A percentile compares a stretch with the other conserved stretches of the same genome.
Evolutionary conservation across 2,888 invertebrate species (phyloP).

Genomic region (Amblyjoppa fuscipennis): DNA sequence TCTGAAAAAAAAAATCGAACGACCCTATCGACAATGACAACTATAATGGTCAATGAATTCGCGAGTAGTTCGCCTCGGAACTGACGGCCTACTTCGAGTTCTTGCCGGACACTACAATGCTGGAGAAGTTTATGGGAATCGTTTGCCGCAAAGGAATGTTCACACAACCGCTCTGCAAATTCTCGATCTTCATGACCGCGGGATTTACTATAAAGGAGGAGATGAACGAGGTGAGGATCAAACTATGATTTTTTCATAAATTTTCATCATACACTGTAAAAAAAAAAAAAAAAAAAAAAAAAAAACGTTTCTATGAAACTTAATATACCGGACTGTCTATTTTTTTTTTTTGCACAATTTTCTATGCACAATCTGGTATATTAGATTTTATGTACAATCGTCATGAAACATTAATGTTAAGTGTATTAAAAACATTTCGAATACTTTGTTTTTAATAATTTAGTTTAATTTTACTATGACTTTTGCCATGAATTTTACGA

Average conservation of each 20-base stretch:
- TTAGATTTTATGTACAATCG: too few species aligned
- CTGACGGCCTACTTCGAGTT: conserved; percentile 45
- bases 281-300: too few species aligned
- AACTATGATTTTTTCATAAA: not conserved
- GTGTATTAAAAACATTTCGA: too few species aligned
- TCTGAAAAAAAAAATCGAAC: not conserved
- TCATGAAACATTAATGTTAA: too few species aligned
- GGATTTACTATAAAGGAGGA: conserved; percentile 28
- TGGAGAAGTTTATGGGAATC: conserved; percentile 10
- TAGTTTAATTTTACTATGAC: too few species aligned
- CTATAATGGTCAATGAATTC: not conserved
- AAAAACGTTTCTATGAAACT: too few species aligned
- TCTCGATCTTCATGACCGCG: conserved; percentile 11
- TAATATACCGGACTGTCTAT: too few species aligned
- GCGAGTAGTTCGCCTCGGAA: conserved; percentile 27
- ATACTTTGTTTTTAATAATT: too few species aligned
- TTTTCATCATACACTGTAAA: not conserved
- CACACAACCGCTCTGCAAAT: conserved; percentile 21
- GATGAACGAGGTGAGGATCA: conserved; percentile 31
- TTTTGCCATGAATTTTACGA: too few species aligned
- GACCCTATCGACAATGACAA: not conserved
- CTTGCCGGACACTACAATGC: conserved; percentile 12
- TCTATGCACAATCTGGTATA: too few species aligned
- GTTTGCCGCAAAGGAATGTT: not conserved
- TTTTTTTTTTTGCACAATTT: too few species aligned